A percentile compares a stretch with the other conserved stretches of the same genome.
phyloP scores from a whole-genome alignment of 1,140 invertebrate species.

The Calosoma granatense region DNA sequence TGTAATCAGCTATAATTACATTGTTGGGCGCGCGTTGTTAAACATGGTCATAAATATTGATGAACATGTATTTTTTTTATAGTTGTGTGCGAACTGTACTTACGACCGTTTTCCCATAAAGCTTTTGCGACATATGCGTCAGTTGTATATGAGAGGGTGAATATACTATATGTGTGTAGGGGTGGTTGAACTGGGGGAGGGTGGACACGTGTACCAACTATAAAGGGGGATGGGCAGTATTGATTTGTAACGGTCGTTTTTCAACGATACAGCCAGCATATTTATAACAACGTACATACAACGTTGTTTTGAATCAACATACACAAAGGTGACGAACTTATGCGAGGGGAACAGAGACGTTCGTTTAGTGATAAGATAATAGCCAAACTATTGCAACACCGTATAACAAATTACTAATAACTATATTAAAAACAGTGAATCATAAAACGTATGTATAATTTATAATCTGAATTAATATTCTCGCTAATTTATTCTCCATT shows the following conservation, averaged over 20 bases:
- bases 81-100: background rate
- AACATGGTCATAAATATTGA: slow-evolving; percentile 5
- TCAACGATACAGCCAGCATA: no score
- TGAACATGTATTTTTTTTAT: background rate
- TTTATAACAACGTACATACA: background rate
- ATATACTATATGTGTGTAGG: background rate
- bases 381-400: background rate
- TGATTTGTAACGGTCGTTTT: slow-evolving; percentile 2
- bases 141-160: background rate
- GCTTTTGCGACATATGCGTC: background rate
- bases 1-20: no score
- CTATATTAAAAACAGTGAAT: no score
- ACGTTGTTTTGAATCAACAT: background rate
- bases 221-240: background rate
- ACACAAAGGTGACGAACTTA: no score
- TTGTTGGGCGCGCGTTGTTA: no score
- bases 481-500: no score
- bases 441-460: background rate
- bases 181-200: background rate
- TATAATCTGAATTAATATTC: no score
- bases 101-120: background rate
- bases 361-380: background rate
- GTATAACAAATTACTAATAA: background rate
- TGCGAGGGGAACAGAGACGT: no score
- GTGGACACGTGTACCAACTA: background rate